Conservation (phyloP, 37 sponge, comb jelly and placozoan genomes). For the Crambe crambe region DNA sequence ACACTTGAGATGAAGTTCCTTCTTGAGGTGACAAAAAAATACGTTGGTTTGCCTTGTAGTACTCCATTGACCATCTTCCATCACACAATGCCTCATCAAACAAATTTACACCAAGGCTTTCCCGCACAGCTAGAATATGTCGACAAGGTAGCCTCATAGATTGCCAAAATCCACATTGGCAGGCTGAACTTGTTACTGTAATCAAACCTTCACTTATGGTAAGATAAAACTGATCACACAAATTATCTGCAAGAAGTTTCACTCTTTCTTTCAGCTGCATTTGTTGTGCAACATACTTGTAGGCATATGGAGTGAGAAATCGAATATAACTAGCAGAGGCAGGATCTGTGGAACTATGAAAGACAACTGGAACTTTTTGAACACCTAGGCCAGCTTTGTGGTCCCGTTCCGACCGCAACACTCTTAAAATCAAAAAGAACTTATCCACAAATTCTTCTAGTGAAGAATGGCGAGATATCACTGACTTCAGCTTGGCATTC, state of each 20-base stretch:
- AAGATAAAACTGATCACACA: neutral
- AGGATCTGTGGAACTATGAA: conserved; percentile 4
- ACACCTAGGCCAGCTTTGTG: conserved; percentile 26
- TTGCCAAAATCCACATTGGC: conserved; percentile 19
- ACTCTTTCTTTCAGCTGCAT: conserved; percentile 25
- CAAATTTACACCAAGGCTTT: conserved; percentile 4
- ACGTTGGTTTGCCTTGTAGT: conserved; percentile 28
- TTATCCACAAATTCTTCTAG: conserved; percentile 44
- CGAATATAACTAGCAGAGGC: neutral
- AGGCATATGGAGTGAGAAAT: conserved; percentile 46
- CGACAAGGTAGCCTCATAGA: conserved; percentile 56
- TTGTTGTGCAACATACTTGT: conserved; percentile 33
- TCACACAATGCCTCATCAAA: conserved; percentile 42
- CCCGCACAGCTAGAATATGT: conserved; percentile 40
- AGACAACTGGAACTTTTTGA: conserved; percentile 30
- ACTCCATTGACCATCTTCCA: conserved; percentile 11
- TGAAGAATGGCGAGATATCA: conserved; percentile 24
- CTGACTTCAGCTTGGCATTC: conserved; percentile 57
- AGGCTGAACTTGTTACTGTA: neutral
- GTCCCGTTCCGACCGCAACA: conserved; percentile 40
- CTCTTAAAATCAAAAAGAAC: conserved; percentile 36
- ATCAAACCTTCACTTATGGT: conserved; percentile 1
- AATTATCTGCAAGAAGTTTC: neutral
- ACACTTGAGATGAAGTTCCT: neutral
- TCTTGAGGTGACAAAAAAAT: neutral